Evolutionary conservation across 2,888 invertebrate genomes (phyloP), one percentile per base, ranked within the genome.

Genomic region (Epinotia bilunana): DNA sequence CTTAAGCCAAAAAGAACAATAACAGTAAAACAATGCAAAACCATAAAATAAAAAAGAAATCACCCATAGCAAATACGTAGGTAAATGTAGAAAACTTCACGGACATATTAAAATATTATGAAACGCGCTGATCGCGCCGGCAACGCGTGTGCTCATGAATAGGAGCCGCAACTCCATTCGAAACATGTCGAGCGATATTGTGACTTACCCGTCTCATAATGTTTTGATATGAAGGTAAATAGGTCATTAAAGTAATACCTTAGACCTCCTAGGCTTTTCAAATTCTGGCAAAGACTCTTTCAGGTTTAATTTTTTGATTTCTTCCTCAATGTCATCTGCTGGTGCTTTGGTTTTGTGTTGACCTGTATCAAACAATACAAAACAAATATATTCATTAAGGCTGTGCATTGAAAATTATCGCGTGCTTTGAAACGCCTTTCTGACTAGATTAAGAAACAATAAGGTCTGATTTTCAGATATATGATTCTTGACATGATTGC

Each of bases 291-390:
- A 77, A 1, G 82, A 76, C 65, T 92, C 93, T 77, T 93, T 93
- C 0, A 94, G 86, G 83, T 92, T 92, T 78, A 92, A 90, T 80
- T 91, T 91, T 80, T 92, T 93, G 72, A 93, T 82, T 79, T 93
- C 94, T 71, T 93, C 91, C 80, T 93, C 94, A 72, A 94, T 84
- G 78, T 93, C 92, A 79, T 93, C 91, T 78, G 92, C 88, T 61
- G 91, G 91, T 69, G 92, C 91, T 86, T 87, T 90, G 85, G 88
- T 91, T 85, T 89, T 92, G 77, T 88, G 85, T 83, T 92, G 93
- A 76, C 87, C 93, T 93, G 75, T 23, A 83, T 55, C 0, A 28
- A 83, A 63, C n/a, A 64, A 53, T 74, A 46, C 18, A 68, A 28
- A 64, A 62, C 43, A 58, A 20, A 53, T 49, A 33, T 65, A n/a